These are phyloP conservation scores for Caprella mutica DNA, from an alignment of 2,888 invertebrate genomes.

Conservation along the genomic window DNA sequence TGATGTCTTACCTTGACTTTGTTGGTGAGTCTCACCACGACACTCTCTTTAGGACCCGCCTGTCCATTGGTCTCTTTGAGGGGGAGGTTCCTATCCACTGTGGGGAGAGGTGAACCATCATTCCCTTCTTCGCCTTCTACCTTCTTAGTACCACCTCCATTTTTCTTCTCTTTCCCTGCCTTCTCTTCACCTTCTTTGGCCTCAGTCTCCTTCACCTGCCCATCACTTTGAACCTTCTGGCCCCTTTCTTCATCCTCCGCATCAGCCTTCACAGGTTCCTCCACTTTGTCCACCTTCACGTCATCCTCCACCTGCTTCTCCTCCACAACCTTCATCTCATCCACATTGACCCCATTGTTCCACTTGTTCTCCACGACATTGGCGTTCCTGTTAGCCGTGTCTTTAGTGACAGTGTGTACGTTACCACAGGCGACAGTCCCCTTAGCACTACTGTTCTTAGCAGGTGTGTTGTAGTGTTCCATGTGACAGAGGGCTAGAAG, in stretches of 20 bases:
- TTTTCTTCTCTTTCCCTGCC: constrained; percentile 7
- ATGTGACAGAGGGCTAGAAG: constrained; percentile 31
- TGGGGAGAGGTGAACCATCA: constrained; percentile 9
- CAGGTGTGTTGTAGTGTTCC: constrained; percentile 12
- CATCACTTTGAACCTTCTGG: not conserved
- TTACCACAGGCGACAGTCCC: not conserved
- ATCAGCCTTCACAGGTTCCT: not conserved
- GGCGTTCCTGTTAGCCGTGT: not conserved
- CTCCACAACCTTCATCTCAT: not conserved
- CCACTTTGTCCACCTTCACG: not conserved
- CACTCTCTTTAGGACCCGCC: constrained; percentile 62
- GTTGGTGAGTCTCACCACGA: constrained; percentile 90
- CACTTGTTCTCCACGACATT: no score
- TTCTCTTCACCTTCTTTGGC: constrained; percentile 6
- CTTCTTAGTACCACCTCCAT: not conserved
- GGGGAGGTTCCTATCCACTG: no score
- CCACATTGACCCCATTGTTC: constrained; percentile 5
- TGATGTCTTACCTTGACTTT: constrained; percentile 65
- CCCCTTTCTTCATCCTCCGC: constrained; percentile 7
- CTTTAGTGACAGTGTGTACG: not conserved
- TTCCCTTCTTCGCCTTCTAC: not conserved
- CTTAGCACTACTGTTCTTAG: not conserved
- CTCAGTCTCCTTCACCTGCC: constrained; percentile 4
- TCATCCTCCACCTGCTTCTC: not conserved
- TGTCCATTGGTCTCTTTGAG: constrained; percentile 31